Percentiles rank a stretch among this genome's conserved stretches.
Conservation (phyloP, 2,888 invertebrate species). For the Drosophila leonis region DNA sequence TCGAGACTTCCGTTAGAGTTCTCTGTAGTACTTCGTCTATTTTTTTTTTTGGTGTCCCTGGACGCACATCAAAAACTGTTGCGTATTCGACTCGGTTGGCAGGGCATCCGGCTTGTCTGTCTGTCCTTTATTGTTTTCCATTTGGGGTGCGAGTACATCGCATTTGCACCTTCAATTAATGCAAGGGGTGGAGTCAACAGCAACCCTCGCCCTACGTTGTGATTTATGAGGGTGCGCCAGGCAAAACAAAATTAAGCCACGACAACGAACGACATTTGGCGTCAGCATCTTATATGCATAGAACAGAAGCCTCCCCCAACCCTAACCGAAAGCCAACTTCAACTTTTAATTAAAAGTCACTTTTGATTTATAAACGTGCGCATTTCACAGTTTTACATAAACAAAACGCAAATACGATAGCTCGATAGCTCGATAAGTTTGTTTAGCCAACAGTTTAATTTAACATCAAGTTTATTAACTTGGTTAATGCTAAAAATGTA, state of each 20-base stretch:
- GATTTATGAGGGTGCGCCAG: slow-evolving; percentile 78
- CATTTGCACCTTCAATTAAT: slow-evolving; percentile 82
- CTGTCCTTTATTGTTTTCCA: slow-evolving; percentile 71
- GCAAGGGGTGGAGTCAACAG: slow-evolving; percentile 30
- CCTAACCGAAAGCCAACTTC: slow-evolving; percentile 43
- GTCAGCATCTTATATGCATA: slow-evolving; percentile 72
- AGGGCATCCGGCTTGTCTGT: slow-evolving; percentile 47
- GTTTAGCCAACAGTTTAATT: slow-evolving; percentile 24
- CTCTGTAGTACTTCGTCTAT: neutral
- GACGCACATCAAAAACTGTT: slow-evolving; percentile 79
- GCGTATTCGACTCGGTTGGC: slow-evolving; percentile 63
- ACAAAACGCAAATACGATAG: slow-evolving; percentile 34
- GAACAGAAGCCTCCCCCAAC: slow-evolving; percentile 29
- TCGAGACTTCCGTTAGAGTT: slow-evolving; percentile 49
- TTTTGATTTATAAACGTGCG: slow-evolving; percentile 78
- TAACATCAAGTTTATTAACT: slow-evolving; percentile 30
- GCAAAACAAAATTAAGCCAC: slow-evolving; percentile 81
- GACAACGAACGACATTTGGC: slow-evolving; percentile 74
- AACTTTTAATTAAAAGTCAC: slow-evolving; percentile 82
- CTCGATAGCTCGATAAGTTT: slow-evolving; percentile 35
- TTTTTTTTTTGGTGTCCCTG: slow-evolving; percentile 47
- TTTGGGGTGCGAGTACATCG: slow-evolving; percentile 77
- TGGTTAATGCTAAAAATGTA: neutral
- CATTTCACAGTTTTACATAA: slow-evolving; percentile 63
- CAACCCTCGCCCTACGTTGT: slow-evolving; percentile 58